phyloP scores from a whole-genome alignment of 2,888 invertebrate species.

The Sphinx pinastri region DNA sequence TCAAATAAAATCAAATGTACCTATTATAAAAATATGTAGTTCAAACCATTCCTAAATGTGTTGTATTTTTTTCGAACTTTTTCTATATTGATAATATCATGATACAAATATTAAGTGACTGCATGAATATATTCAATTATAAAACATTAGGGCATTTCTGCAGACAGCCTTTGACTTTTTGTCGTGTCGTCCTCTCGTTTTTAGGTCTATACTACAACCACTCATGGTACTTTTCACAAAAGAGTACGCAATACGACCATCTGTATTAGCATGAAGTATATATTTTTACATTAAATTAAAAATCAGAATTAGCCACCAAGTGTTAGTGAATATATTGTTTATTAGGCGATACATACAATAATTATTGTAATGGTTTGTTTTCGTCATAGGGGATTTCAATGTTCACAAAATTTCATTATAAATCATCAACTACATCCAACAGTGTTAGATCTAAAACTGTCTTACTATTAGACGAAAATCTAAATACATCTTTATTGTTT shows the following conservation, averaged over 20 bases:
- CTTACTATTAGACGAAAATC: constrained; percentile 40
- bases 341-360: constrained; percentile 45
- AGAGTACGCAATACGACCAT: constrained; percentile 42
- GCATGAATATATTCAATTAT: constrained; percentile 26
- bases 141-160: not conserved
- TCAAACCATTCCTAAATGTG: constrained; percentile 32
- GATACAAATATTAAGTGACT: constrained; percentile 30
- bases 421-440: constrained; percentile 48
- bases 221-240: constrained; percentile 35
- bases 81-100: constrained; percentile 21
- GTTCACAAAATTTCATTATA: constrained; percentile 44
- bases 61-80: constrained; percentile 36
- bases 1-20: not conserved
- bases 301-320: constrained; percentile 32
- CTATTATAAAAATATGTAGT: constrained; percentile 27
- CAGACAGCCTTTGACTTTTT: not conserved
- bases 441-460: constrained; percentile 48
- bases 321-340: constrained; percentile 37
- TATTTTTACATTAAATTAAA: constrained; percentile 38
- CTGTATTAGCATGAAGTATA: constrained; percentile 44
- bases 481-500: constrained; percentile 57
- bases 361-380: constrained; percentile 53
- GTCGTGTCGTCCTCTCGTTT: constrained; percentile 48
- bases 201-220: constrained; percentile 39
- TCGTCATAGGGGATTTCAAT: constrained; percentile 53